These are phyloP conservation scores for Grallaria varia DNA, from an alignment of 2,113 vertebrate genomes.

Conservation along the genomic window DNA sequence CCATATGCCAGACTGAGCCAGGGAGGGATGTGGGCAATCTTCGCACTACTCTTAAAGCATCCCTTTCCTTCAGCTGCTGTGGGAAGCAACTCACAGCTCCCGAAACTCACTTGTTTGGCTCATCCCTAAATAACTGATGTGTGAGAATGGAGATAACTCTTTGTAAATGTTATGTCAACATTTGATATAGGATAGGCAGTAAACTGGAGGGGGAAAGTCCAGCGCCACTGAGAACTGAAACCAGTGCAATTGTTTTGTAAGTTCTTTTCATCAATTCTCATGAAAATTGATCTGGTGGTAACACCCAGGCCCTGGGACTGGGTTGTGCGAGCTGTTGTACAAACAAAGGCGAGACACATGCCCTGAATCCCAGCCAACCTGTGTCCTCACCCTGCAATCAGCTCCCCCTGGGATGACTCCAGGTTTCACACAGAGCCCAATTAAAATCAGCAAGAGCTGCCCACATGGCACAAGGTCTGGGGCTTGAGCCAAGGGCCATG, in stretches of 20 bases:
- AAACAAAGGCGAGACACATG: neutral
- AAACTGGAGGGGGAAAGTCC: neutral
- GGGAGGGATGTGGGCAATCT: neutral
- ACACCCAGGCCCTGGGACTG: neutral
- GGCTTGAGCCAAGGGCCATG: neutral
- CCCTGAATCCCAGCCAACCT: neutral
- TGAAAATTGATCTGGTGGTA: neutral
- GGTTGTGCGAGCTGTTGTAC: neutral
- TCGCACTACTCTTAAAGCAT: neutral
- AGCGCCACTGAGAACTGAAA: neutral
- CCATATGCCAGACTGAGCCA: neutral
- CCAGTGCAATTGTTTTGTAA: too few relatives aligned
- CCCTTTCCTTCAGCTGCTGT: neutral
- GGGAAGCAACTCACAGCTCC: neutral
- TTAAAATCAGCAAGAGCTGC: neutral
- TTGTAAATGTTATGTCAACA: neutral
- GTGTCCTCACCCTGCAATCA: neutral
- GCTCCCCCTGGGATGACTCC: neutral
- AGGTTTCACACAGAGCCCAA: neutral
- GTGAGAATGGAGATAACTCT: fast-evolving
- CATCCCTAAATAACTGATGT: neutral
- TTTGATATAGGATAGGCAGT: neutral
- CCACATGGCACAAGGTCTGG: fast-evolving
- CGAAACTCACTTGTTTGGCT: neutral
- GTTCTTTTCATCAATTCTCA: neutral